Percentiles rank a stretch among this genome's conserved stretches.
Evolutionary conservation across 2,113 vertebrate species (phyloP).

Genomic region (Phyllostomus discolor): DNA sequence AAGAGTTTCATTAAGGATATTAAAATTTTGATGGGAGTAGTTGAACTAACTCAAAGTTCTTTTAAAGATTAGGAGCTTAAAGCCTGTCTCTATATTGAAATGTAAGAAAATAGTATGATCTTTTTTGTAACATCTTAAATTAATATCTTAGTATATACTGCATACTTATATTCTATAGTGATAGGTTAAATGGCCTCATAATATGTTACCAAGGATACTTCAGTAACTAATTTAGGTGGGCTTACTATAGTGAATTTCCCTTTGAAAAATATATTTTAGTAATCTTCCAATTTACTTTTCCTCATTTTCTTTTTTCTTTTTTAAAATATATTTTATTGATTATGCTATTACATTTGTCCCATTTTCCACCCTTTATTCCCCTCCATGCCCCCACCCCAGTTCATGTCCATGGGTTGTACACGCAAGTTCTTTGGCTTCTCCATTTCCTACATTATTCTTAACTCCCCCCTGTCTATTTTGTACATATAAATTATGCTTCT

Average conservation of each 20-base stretch:
- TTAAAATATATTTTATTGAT: too few relatives aligned
- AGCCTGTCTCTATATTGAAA: neutral
- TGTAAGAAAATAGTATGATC: neutral
- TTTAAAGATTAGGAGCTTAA: neutral
- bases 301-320: neutral
- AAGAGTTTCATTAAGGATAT: neutral
- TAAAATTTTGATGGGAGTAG: neutral
- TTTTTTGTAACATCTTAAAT: neutral
- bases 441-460: too few relatives aligned
- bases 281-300: neutral
- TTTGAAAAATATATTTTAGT: neutral
- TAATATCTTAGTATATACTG: neutral
- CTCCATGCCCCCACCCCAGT: too few relatives aligned
- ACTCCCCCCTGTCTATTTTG: too few relatives aligned
- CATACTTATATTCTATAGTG: neutral
- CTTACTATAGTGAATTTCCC: neutral
- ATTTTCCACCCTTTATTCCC: too few relatives aligned
- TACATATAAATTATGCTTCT: too few relatives aligned
- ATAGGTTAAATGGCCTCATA: neutral
- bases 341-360: too few relatives aligned
- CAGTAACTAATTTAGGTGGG: neutral
- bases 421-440: too few relatives aligned
- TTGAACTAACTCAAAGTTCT: neutral
- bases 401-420: too few relatives aligned
- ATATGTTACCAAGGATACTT: neutral